Conservation (phyloP, 2,797 vertebrate genomes). For the Staurois parvus region DNA sequence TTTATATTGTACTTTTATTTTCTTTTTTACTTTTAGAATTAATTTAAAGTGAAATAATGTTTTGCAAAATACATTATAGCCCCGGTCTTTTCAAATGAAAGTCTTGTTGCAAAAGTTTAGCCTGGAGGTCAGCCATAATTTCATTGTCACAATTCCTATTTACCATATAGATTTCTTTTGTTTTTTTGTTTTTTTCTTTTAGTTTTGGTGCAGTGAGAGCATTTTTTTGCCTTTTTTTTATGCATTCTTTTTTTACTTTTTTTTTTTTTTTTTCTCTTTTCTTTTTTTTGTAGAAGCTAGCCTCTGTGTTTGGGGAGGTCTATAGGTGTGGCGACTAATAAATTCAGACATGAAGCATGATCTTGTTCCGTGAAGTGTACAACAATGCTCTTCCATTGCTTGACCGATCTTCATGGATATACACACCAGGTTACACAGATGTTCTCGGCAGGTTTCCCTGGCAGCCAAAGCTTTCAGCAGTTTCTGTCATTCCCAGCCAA, state of each 20-base stretch:
- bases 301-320: slow-evolving; percentile 5
- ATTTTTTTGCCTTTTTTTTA: neutral
- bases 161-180: neutral
- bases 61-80: neutral
- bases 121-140: neutral
- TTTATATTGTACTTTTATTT: slow-evolving; percentile 13
- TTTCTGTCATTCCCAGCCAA: slow-evolving; percentile 61
- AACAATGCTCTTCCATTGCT: slow-evolving; percentile 50
- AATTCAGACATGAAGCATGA: slow-evolving; percentile 30
- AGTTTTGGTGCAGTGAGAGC: neutral
- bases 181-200: too few relatives aligned
- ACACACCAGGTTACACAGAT: slow-evolving; percentile 60
- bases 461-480: slow-evolving; percentile 28
- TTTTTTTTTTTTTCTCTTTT: too few relatives aligned
- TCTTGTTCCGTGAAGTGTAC: slow-evolving; percentile 23
- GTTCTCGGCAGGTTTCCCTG: slow-evolving; percentile 63
- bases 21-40: neutral
- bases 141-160: neutral
- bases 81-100: neutral
- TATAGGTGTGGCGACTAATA: slow-evolving; percentile 25
- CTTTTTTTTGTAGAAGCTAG: neutral
- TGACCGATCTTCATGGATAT: slow-evolving; percentile 28
- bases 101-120: neutral
- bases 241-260: neutral
- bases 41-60: neutral